Percentiles rank a stretch among this genome's conserved stretches.
phyloP scores from a whole-genome alignment of 1,140 invertebrate species.

The Tribolium madens region DNA sequence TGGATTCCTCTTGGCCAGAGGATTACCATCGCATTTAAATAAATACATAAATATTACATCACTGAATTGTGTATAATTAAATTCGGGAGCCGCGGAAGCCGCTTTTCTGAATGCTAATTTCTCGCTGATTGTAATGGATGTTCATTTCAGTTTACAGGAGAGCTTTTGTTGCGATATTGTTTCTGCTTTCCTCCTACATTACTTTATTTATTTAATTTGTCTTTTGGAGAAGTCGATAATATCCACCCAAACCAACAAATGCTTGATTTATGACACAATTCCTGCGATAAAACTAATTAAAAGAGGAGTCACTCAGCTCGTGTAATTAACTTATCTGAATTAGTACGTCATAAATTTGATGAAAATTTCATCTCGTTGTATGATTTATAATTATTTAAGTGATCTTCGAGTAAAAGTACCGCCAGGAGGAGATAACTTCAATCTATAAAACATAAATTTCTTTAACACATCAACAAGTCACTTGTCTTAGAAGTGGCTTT shows the following conservation, averaged over 20 bases:
- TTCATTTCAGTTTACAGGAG: conserved; percentile 59
- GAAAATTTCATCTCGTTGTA: conserved; percentile 21
- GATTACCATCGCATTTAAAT: conserved; percentile 66
- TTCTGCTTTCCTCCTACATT: conserved; percentile 53
- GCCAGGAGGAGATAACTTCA: conserved; percentile 37
- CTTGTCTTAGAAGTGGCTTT: conserved; percentile 24
- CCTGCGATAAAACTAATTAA: not conserved
- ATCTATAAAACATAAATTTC: conserved; percentile 46
- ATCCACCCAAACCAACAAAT: not conserved
- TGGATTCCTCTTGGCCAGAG: conserved; percentile 52
- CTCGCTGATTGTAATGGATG: conserved; percentile 63
- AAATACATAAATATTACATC: conserved; percentile 68
- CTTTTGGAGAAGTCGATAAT: conserved; percentile 25
- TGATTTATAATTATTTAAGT: conserved; percentile 46
- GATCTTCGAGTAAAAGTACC: conserved; percentile 25
- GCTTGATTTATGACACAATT: not conserved
- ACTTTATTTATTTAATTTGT: conserved; percentile 57
- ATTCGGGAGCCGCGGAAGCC: conserved; percentile 62
- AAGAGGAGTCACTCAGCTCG: not conserved
- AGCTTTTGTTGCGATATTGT: conserved; percentile 58
- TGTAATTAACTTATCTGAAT: conserved; percentile 41
- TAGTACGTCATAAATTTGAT: conserved; percentile 33
- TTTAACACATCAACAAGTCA: conserved; percentile 47
- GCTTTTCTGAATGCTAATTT: conserved; percentile 65
- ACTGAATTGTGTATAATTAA: conserved; percentile 66